A percentile compares a stretch with the other conserved stretches of the same genome.
Conservation (phyloP, 2,113 vertebrate genomes). For the Oreotragus oreotragus region DNA sequence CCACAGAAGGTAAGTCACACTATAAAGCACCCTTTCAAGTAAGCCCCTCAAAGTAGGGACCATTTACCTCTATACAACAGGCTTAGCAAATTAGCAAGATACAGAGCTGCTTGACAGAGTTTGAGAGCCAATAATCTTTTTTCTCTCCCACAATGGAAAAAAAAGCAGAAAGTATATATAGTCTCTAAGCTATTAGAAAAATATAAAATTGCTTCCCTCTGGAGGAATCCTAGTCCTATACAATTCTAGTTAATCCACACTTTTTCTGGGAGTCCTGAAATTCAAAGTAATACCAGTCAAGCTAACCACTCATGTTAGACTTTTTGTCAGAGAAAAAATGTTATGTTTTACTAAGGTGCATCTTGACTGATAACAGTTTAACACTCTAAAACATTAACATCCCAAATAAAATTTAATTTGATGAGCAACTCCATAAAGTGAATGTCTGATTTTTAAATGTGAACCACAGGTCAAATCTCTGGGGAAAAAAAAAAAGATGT, state of each 20-base stretch:
- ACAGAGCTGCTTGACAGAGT: background rate
- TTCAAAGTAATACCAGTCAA: background rate
- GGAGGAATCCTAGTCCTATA: background rate
- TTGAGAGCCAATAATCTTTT: background rate
- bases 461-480: background rate
- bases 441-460: background rate
- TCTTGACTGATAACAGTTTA: constrained; percentile 15
- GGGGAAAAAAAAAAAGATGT: background rate
- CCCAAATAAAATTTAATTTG: constrained; percentile 41
- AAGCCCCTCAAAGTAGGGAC: background rate
- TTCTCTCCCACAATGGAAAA: background rate
- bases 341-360: background rate
- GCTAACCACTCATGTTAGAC: background rate
- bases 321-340: constrained; percentile 18
- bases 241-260: background rate
- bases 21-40: background rate
- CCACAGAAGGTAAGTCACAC: background rate
- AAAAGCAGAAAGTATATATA: background rate
- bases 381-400: background rate
- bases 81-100: background rate
- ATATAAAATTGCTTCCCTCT: background rate
- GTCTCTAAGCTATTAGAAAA: background rate
- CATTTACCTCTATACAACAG: background rate
- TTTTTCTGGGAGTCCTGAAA: constrained; percentile 14
- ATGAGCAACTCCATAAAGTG: constrained; percentile 5